These are phyloP conservation scores for Poecile atricapillus DNA, from an alignment of 2,113 vertebrate species.

Conservation along the genomic window DNA sequence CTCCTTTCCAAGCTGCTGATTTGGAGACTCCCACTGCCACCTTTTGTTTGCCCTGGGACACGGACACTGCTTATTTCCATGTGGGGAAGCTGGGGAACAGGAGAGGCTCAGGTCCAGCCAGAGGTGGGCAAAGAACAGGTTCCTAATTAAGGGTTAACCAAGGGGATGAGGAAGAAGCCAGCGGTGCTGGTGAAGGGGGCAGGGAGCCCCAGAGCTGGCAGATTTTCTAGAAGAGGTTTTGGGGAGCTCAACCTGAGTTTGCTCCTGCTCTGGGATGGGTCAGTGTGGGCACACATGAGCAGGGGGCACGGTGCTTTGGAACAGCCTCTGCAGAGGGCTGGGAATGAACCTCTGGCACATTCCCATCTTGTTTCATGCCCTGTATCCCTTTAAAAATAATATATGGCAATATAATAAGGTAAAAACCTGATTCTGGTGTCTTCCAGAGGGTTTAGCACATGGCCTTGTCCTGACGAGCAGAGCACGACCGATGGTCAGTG, in stretches of 20 bases:
- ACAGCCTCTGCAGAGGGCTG: not conserved
- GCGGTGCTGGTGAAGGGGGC: accelerated
- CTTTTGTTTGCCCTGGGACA: not conserved
- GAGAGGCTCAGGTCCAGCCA: accelerated
- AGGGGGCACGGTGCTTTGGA: not conserved
- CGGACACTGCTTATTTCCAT: accelerated
- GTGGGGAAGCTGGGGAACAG: not conserved
- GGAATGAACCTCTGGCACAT: not conserved
- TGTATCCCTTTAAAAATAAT: not conserved
- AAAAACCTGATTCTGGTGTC: not conserved
- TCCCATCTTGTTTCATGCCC: not conserved
- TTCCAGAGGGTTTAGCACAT: not conserved
- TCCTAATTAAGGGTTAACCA: not conserved
- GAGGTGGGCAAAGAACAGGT: not conserved
- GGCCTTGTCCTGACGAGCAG: accelerated
- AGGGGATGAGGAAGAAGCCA: not conserved
- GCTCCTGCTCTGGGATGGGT: not conserved
- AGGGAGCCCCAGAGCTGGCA: not conserved
- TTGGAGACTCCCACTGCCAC: not conserved
- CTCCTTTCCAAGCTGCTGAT: not conserved
- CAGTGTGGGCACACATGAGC: not conserved
- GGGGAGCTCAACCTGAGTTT: not conserved
- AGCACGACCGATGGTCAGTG: accelerated
- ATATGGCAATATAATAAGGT: not conserved
- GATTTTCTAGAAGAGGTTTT: not conserved